Conservation (phyloP, 2,797 vertebrate species). For the Notoglanidium macrostoma region DNA sequence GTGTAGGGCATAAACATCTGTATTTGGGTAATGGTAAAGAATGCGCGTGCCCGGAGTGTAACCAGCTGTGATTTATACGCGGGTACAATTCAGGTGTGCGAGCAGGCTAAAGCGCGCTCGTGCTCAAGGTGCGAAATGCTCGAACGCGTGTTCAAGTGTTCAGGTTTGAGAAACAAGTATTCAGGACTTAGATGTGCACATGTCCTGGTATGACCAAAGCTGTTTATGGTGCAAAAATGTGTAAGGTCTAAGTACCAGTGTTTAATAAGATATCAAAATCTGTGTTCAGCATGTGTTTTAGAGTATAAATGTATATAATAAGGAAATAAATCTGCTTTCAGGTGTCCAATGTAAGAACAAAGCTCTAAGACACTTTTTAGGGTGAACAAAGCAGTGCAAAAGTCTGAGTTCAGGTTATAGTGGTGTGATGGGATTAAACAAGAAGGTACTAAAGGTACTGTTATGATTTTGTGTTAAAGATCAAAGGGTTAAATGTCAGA, state of each 20-base stretch:
- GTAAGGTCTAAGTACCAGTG: not conserved
- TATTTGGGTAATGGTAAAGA: not conserved
- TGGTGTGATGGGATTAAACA: not conserved
- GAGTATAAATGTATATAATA: not conserved
- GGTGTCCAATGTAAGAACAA: not conserved
- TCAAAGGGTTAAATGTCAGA: not conserved
- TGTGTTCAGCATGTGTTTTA: not conserved
- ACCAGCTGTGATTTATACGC: not conserved
- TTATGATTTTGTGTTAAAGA: not conserved
- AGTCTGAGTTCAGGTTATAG: not conserved
- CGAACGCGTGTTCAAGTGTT: not conserved
- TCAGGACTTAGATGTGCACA: not conserved
- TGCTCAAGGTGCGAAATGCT: not conserved
- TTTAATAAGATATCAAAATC: not conserved
- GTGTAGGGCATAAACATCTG: conserved; percentile 15
- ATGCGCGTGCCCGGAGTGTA: not conserved
- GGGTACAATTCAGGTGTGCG: conserved; percentile 17
- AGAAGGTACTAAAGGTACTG: not conserved
- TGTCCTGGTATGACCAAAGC: not conserved
- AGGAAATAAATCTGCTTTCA: not conserved
- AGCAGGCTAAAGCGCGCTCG: not conserved
- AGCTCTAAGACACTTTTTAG: not conserved
- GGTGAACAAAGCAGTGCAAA: not conserved
- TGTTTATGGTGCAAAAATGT: not conserved
- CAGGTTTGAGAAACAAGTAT: not conserved